Percentiles rank a stretch among this genome's conserved stretches.
phyloP scores from a whole-genome alignment of 2,888 invertebrate species.

The Myathropa florea region DNA sequence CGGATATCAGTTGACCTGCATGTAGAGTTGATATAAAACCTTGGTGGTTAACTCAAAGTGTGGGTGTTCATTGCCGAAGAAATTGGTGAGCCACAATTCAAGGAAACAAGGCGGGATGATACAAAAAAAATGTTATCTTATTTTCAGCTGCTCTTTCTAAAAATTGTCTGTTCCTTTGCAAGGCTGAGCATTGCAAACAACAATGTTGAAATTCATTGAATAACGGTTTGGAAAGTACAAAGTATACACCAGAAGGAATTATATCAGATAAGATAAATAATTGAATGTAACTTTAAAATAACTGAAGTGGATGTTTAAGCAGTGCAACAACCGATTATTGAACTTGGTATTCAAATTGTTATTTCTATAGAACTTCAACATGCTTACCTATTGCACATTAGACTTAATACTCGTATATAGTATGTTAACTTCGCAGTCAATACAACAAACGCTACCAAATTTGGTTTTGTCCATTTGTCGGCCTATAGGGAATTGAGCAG shows the following conservation, averaged over 20 bases:
- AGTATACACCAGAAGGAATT: no score
- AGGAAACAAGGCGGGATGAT: slow-evolving; percentile 1
- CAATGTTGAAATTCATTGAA: not conserved
- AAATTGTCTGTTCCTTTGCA: not conserved
- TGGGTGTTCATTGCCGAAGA: not conserved
- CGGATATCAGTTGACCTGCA: slow-evolving; percentile 11
- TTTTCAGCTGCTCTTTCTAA: slow-evolving; percentile 22
- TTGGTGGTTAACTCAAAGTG: not conserved
- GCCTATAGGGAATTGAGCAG: no score
- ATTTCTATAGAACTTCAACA: no score
- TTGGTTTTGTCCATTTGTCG: no score
- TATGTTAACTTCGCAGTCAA: no score
- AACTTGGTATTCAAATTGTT: no score
- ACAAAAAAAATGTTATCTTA: not conserved
- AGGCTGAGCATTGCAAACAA: not conserved
- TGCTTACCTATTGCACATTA: no score
- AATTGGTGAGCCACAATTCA: not conserved
- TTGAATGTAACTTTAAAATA: no score
- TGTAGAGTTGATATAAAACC: not conserved
- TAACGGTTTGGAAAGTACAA: not conserved
- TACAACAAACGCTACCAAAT: no score
- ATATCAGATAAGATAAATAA: not conserved
- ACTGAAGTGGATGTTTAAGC: no score
- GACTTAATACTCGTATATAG: no score
- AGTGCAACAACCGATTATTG: no score